Conservation (phyloP, 2,113 vertebrate genomes). For the Myiozetetes cayanensis region DNA sequence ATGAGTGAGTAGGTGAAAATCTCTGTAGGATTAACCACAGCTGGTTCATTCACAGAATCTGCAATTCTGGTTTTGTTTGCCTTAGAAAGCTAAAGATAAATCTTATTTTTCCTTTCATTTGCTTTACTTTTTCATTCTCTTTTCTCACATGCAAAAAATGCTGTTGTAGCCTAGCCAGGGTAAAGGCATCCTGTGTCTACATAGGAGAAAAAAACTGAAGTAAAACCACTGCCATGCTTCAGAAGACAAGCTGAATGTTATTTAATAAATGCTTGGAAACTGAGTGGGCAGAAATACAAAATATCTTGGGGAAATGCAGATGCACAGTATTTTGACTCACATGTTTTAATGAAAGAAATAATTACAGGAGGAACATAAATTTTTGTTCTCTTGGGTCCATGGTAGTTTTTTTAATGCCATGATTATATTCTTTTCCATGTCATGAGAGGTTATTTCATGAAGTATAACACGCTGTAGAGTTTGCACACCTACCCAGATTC, state of each 20-base stretch:
- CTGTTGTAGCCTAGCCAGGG: neutral
- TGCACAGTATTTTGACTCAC: neutral
- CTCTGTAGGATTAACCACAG: neutral
- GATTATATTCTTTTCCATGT: neutral
- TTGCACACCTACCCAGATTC: neutral
- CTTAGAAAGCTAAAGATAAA: neutral
- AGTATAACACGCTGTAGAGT: neutral
- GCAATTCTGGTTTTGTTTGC: neutral
- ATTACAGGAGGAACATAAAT: neutral
- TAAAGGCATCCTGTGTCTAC: neutral
- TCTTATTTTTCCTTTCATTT: neutral
- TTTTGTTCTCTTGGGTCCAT: neutral
- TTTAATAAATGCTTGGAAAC: neutral
- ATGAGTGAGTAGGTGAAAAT: neutral
- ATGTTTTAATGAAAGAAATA: neutral
- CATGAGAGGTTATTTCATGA: neutral
- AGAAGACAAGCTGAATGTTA: neutral
- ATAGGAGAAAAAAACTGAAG: neutral
- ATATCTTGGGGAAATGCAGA: neutral
- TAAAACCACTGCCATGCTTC: neutral
- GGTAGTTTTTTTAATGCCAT: neutral
- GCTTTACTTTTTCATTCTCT: neutral
- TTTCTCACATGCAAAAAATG: neutral
- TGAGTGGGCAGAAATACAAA: neutral
- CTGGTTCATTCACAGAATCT: neutral